Conservation (phyloP, 1,140 invertebrate genomes). For the Sitodiplosis mosellana region DNA sequence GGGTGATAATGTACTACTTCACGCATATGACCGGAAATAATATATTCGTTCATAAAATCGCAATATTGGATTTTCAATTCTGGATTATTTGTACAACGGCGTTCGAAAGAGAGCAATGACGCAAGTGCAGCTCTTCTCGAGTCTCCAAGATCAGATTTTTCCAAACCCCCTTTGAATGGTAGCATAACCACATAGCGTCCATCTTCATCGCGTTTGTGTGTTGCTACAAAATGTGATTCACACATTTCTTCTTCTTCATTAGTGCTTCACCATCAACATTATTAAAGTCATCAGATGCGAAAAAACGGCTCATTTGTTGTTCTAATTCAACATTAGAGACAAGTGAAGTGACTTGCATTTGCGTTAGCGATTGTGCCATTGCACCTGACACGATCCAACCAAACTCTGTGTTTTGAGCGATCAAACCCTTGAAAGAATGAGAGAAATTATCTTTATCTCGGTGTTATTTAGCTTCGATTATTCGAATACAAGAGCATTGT, state of each 20-base stretch:
- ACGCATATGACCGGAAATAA: constrained; percentile 14
- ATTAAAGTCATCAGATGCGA: not conserved
- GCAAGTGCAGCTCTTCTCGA: not conserved
- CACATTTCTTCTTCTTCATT: not conserved
- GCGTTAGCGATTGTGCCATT: not conserved
- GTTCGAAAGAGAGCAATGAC: not conserved
- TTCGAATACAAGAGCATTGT: too few species aligned
- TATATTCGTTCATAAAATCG: constrained; percentile 15
- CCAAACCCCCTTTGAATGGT: not conserved
- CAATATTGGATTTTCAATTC: constrained; percentile 3
- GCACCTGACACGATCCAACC: constrained; percentile 2
- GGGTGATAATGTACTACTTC: constrained; percentile 4
- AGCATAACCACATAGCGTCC: not conserved
- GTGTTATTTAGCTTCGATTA: too few species aligned
- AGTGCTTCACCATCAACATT: not conserved
- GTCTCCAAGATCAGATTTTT: not conserved
- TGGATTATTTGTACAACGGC: not conserved
- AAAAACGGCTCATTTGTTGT: not conserved
- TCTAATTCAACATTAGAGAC: not conserved
- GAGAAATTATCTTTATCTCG: too few species aligned
- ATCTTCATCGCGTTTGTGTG: not conserved
- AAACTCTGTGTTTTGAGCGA: constrained; percentile 1
- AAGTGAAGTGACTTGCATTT: not conserved
- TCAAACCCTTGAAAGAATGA: too few species aligned
- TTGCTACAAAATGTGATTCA: not conserved